Base-by-base conservation (phyloP, 1,140 invertebrate genomes). In the Drosophila jambulina region DNA sequence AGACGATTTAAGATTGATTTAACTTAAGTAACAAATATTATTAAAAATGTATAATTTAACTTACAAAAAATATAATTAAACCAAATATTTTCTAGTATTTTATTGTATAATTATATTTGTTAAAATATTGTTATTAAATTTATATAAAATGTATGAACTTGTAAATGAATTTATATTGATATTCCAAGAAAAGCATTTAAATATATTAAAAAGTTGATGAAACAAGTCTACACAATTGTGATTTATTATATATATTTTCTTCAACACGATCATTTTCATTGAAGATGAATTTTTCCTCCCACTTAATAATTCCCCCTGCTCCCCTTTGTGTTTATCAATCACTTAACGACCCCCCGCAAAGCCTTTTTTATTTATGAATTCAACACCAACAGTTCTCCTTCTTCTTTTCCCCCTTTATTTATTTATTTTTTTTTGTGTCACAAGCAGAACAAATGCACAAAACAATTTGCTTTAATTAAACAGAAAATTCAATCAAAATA, bases 401-500 rank as follows among this genome's bases (percentile, higher is more conserved):
- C 38, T 48, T 19, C 4, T 38, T 19, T 43, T 17, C 2, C 49
- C 32, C 53, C 21, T 21, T 29, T 29, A 46, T 46, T 25, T 42
- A 1, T 25, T 19, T 29, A 9, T 54, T 54, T 19, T 23, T n/a
- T 19, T 23, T n/a, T 59, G 53, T 64, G 62, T 64, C 38, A 56
- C 49, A 29, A 38, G 62, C 75, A 53, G 29, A 59, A 48, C 68
- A 60, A 82, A 80, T 88, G 80, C 77, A 84, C 58, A 90, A 90
- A 88, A 80, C 85, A 90, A 88, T 90, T 88, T 90, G 85, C 67
- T 88, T 88, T 88, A 88, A 88, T 88, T 88, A 88, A 88, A 81
- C 85, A 90, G 85, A 81, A 88, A 88, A 88, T 88, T 88, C 85
- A 88, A 88, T 88, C 85, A 88, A 88, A 88, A 88, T 88, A 88